Base-by-base conservation (phyloP, 64 coral and sea anemone species). In the Astreopora myriophthalma region DNA sequence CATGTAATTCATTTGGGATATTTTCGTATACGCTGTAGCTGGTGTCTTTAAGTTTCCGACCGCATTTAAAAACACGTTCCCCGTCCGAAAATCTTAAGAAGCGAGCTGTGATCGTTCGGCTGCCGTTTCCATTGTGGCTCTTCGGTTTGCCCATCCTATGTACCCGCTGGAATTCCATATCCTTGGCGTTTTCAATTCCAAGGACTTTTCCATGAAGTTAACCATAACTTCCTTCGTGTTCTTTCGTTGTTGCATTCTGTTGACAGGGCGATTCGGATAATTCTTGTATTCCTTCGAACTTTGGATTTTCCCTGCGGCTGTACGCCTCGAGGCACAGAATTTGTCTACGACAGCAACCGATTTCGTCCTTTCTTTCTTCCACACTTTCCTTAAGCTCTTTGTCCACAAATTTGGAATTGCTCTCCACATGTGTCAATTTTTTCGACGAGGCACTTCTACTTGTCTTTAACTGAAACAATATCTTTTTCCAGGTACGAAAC, bases 111-210 rank as follows among this genome's bases (percentile, higher is more conserved):
- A 82, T 82, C 13, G 61, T 55, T 29, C 58, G 25, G 30, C 49
- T 30, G 27, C 60, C 11, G 22, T 33, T 61, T n/a, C 73, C 73
- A 67, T 24, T 67, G 27, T 26, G 0, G 22, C 30, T 20, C 26
- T 69, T 85, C 0, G 25, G 51, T 22, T 66, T 62, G 26, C 61
- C 51, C 5, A 66, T 17, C 31, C 7, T 31, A 35, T 85, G 82
- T 8, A 85, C 82, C 34, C 57, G 29, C 19, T 85, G 82, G 63
- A 85, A 66, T 34, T 85, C 61, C 0, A 85, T 84, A 61, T 84
- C 28, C 14, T 44, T 10, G 35, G 80, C 49, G 35, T 84, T 64
- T 9, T 28, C 23, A 27, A 84, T 31, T 6, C 40, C 40, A 38
- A 84, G 80, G 19, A 29, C n/a, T 84, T 31, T 78, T 78, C 37